Evolutionary conservation across 2,113 vertebrate genomes (phyloP), one percentile per base, ranked within the genome.

Genomic region (Herpetotheres cachinnans): DNA sequence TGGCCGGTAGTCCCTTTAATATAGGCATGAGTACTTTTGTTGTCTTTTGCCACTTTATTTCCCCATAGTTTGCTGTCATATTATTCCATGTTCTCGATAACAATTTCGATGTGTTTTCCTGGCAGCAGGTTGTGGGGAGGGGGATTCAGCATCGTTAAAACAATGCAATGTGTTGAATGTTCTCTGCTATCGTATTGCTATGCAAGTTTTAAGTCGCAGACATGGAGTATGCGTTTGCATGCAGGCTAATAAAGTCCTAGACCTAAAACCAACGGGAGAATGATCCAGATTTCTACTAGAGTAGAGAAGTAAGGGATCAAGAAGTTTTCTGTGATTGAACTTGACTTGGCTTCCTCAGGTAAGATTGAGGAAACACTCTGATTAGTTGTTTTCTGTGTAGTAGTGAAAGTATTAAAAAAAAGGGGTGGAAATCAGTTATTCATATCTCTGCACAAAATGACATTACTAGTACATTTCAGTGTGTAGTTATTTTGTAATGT

Each of bases 381-480:
- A 62, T 82, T 61, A 52, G 62, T 86, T 94, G 52, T 95, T 97
- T 96, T 91, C 85, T 85, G 82, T 97, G 91, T 80, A 91, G 83
- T 85, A 82, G 73, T 50, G 49, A 30, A 82, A 96, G n/a, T 95
- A 42, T 50, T n/a, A 76, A 83, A 85, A 86, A 86, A 87, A 89
- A 74, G 70, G 94, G 65, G 92, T 98, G 93, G 96, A 87, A 96
- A 96, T 89, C 79, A 80, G 84, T 93, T 94, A 86, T 97, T 97
- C 97, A 15, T 82, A 78, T 94, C 88, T 97, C 89, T 95, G 63
- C 83, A 89, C 72, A 95, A 91, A 97, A 96, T 92, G 79, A 55
- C 90, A 91, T 88, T 89, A 29, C 63, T 52, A 8, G 90, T 90
- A 90, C 58, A 17, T 97, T 97, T 95, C 50, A 36, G 63, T 93